Conservation (phyloP, 2,113 vertebrate genomes). For the Argyrosomus japonicus region DNA sequence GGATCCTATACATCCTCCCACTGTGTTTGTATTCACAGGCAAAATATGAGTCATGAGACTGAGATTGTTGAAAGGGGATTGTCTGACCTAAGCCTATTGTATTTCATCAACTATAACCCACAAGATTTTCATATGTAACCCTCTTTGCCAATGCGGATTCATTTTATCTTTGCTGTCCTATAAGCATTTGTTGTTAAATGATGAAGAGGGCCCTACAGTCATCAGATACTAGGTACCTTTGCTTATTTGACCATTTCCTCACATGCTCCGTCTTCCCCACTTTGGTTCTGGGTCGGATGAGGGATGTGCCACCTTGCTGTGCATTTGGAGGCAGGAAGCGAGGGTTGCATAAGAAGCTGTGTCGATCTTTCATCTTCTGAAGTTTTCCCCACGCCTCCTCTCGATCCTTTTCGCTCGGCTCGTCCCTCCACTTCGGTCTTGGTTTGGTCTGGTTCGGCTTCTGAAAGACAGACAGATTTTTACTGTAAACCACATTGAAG, state of each 20-base stretch:
- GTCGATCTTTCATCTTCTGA: conserved; percentile 77
- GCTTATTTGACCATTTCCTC: conserved; percentile 33
- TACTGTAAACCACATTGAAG: background rate
- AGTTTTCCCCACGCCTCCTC: conserved; percentile 67
- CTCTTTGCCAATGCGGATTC: background rate
- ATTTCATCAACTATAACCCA: background rate
- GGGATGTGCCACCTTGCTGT: conserved; percentile 83
- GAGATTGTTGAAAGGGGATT: background rate
- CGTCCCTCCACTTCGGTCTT: conserved; percentile 74
- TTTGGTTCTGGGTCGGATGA: conserved; percentile 80
- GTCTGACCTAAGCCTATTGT: background rate
- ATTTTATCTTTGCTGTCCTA: background rate
- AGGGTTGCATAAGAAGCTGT: conserved; percentile 89
- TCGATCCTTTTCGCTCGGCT: conserved; percentile 66
- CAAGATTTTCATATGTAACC: background rate
- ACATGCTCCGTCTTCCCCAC: conserved; percentile 41
- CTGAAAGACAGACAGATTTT: conserved; percentile 64
- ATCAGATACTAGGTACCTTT: conserved; percentile 80
- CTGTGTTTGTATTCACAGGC: background rate
- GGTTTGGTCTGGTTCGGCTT: conserved; percentile 48
- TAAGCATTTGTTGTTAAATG: background rate
- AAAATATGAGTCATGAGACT: background rate
- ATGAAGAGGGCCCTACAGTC: background rate
- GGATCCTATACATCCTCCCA: background rate
- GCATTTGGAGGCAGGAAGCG: conserved; percentile 87